Evolutionary conservation across 35 echinoderm and acorn worm genomes (phyloP).

Genomic region (Apostichopus californicus): DNA sequence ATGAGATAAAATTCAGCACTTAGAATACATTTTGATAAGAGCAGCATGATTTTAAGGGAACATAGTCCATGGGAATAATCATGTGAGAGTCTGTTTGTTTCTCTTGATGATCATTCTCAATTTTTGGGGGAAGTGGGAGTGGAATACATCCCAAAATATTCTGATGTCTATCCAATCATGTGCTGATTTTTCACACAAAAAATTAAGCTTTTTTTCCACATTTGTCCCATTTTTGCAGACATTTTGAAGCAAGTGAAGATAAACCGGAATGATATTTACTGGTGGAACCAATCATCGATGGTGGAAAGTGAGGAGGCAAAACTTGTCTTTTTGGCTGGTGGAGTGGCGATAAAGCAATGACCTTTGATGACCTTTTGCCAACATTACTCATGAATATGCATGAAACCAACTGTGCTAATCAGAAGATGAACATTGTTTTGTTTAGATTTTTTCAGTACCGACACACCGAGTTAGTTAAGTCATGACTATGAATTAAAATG

Average conservation of each 20-base stretch:
- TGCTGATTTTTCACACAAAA: no score
- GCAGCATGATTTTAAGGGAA: no score
- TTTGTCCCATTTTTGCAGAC: not conserved
- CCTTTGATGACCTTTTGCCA: not conserved
- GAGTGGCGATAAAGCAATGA: not conserved
- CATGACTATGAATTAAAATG: not conserved
- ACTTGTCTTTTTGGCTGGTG: not conserved
- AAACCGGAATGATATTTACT: not conserved
- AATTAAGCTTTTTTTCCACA: not conserved
- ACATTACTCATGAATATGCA: not conserved
- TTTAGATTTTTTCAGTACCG: not conserved
- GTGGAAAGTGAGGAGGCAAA: not conserved
- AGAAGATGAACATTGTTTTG: not conserved
- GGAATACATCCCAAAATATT: no score
- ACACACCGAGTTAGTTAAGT: not conserved
- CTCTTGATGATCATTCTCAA: no score
- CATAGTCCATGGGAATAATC: no score
- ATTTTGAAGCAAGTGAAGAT: not conserved
- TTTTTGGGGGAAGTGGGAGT: no score
- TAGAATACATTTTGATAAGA: no score
- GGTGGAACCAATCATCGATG: not conserved
- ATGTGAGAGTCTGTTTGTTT: no score
- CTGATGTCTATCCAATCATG: no score
- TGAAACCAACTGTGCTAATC: not conserved
- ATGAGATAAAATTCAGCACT: no score